Base-by-base conservation (phyloP, 2,797 vertebrate genomes). In the Scyliorhinus canicula region DNA sequence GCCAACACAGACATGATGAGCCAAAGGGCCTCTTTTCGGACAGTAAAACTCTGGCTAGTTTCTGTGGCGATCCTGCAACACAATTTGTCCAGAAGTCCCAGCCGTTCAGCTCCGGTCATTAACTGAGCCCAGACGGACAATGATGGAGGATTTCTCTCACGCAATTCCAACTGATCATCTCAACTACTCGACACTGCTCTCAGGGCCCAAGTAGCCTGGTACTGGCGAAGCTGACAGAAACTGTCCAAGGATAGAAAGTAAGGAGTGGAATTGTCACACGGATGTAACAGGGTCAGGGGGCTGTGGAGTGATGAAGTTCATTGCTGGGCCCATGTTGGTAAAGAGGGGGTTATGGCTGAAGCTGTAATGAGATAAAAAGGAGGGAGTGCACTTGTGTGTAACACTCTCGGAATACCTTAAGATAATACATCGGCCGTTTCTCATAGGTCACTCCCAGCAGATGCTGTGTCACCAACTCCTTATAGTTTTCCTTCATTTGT, bases 361-460 rank as follows among this genome's bases (percentile, higher is more conserved):
- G 16, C 19, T 28, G n/a, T 31, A 9, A 67, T 63, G 93, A 44
- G 14, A n/a, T 96, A 86, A 94, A 95, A 96, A 95, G 50, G 84
- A 52, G 9, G 47, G 9, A 52, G 84, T 14, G 5, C 40, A 82
- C 1, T 24, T 24, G 24, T 24, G 40, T 47, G 26, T 35, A 90
- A 1, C 6, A 8, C 74, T 95, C 52, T 6, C 94, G 12, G 90
- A 95, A 96, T 96, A 97, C 97, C 96, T 96, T 96, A 95, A 97
- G 77, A 67, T 96, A 97, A 95, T 96, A 96, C 50, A 96, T 96
- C 7, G 95, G 4, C 94, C 24, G 91, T n/a, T 69, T 95, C 95
- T 97, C 97, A 0, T 74, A 93, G 50, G 97, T 97, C 71, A 95
- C 95, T 50, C 97, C 97, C 63, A 97, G 95, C 60, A 96, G 95